Conservation (phyloP, 1,140 invertebrate species). For the Caenorhabditis tropicalis region DNA sequence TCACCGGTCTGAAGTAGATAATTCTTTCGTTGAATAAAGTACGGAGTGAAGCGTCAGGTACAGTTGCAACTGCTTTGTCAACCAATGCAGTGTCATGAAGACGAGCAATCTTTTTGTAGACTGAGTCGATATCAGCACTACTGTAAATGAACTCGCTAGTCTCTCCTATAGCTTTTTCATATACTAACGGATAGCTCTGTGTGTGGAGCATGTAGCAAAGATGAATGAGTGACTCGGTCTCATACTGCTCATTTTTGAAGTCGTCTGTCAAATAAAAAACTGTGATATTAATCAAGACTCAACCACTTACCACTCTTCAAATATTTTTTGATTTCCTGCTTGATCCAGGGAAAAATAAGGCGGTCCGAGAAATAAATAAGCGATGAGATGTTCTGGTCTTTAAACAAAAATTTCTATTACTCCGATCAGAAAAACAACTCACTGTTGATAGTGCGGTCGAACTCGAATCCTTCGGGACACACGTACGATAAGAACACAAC, state of each 20-base stretch:
- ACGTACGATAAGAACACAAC: neutral
- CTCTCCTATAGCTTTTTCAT: too few species aligned
- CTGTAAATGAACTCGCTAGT: neutral
- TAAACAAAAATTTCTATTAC: neutral
- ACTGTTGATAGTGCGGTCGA: conserved; percentile 37
- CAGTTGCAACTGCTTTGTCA: neutral
- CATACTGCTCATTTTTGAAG: conserved; percentile 12
- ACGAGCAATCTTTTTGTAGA: conserved; percentile 29
- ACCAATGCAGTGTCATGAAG: neutral
- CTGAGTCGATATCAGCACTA: conserved; percentile 1
- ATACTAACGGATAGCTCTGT: neutral
- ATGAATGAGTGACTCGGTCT: neutral
- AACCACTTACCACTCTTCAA: conserved; percentile 24
- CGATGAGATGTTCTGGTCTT: neutral
- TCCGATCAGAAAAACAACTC: neutral
- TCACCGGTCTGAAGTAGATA: conserved; percentile 1
- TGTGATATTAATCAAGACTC: neutral
- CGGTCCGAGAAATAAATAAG: conserved; percentile 27
- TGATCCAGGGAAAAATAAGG: conserved; percentile 1
- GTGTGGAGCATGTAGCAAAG: neutral
- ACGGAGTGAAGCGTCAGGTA: neutral
- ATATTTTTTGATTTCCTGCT: conserved; percentile 24
- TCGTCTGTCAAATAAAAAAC: neutral
- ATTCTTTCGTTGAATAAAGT: neutral
- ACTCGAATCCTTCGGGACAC: conserved; percentile 26